Conservation (phyloP, 2,113 vertebrate genomes). For the Paratilapia polleni region DNA sequence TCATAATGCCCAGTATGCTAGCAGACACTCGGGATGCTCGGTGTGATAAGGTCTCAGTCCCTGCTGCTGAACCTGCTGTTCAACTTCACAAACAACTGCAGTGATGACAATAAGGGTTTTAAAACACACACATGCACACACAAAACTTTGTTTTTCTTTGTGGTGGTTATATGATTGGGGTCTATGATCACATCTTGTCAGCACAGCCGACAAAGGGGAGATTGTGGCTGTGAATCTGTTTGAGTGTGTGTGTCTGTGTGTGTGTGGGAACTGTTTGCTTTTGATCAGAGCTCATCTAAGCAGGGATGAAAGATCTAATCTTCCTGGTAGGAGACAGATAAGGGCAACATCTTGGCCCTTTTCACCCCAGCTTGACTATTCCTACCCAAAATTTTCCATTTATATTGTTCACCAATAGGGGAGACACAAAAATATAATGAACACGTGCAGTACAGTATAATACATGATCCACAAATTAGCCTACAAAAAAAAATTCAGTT, state of each 20-base stretch:
- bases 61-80: constrained; percentile 59
- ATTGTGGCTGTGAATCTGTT: constrained; percentile 9
- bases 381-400: background rate
- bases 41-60: constrained; percentile 54
- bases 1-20: constrained; percentile 66
- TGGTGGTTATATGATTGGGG: constrained; percentile 11
- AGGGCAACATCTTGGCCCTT: constrained; percentile 36
- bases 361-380: background rate
- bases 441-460: background rate
- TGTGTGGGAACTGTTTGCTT: constrained; percentile 41
- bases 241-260: background rate
- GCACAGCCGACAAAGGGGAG: constrained; percentile 10
- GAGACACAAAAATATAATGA: background rate
- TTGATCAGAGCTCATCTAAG: constrained; percentile 45
- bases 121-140: background rate
- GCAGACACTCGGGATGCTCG: constrained; percentile 30
- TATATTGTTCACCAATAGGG: background rate
- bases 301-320: constrained; percentile 59
- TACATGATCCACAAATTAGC: background rate
- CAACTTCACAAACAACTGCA: constrained; percentile 54
- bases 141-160: constrained; percentile 22
- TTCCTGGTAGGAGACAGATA: constrained; percentile 32
- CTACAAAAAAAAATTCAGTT: too few relatives aligned
- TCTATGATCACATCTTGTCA: constrained; percentile 32
- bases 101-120: constrained; percentile 17